Conservation (phyloP, 2,888 invertebrate species). For the Escarpia spicata region DNA sequence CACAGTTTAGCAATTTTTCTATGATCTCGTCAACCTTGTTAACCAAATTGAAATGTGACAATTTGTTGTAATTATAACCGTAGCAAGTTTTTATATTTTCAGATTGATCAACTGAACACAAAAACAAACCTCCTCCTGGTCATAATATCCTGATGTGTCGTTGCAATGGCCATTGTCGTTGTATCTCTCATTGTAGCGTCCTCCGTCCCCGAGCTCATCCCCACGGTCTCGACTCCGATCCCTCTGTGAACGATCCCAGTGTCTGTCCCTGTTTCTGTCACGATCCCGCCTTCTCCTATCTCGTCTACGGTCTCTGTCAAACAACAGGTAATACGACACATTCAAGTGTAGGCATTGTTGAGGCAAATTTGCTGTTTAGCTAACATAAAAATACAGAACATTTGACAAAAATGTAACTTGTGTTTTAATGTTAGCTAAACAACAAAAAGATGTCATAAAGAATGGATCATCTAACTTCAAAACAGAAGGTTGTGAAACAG, state of each 20-base stretch:
- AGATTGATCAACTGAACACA: neutral
- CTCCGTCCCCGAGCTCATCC: neutral
- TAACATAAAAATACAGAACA: too few relatives aligned
- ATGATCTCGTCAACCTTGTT: neutral
- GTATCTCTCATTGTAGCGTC: neutral
- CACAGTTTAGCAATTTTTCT: neutral
- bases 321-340: neutral
- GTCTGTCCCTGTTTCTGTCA: conserved; percentile 28
- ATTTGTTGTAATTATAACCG: neutral
- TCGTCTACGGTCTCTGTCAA: conserved; percentile 25
- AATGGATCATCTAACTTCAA: too few relatives aligned
- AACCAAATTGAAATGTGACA: neutral
- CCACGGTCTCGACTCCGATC: conserved; percentile 7
- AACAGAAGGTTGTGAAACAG: too few relatives aligned
- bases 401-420: too few relatives aligned
- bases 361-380: neutral
- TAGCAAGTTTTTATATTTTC: neutral
- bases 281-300: conserved; percentile 26
- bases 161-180: neutral
- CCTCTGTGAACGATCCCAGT: conserved; percentile 23
- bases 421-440: too few relatives aligned
- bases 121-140: conserved; percentile 18
- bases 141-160: conserved; percentile 3
- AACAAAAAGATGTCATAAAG: too few relatives aligned
- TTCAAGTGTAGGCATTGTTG: neutral